Percentiles rank a stretch among this genome's conserved stretches.
Evolutionary conservation across 2,888 invertebrate genomes (phyloP).

Genomic region (Drosophila leonis): DNA sequence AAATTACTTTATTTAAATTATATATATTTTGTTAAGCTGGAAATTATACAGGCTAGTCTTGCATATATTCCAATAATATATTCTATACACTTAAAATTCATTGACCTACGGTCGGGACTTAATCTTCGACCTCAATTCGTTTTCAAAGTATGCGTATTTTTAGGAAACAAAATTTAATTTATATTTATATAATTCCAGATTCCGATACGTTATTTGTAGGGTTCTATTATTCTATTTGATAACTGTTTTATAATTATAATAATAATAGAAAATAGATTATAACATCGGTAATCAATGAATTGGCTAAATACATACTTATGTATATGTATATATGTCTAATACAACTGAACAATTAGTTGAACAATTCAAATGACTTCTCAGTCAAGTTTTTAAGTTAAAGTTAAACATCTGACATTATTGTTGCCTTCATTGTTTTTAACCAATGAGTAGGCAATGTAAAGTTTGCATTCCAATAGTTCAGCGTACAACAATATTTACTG

Average conservation of each 20-base stretch:
- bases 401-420: background rate
- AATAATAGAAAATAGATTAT: no score
- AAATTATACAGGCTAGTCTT: fast-evolving
- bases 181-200: no score
- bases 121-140: background rate
- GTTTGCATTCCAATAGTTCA: background rate
- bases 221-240: no score
- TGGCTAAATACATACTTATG: no score
- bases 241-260: no score
- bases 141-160: no score
- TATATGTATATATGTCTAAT: no score
- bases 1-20: background rate
- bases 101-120: background rate
- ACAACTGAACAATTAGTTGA: background rate
- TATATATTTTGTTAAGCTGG: background rate
- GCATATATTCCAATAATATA: background rate
- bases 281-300: no score
- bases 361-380: no score
- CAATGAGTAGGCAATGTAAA: background rate
- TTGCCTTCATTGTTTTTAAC: background rate
- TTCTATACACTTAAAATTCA: background rate
- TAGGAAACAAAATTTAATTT: no score
- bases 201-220: no score
- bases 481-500: background rate
- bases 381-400: background rate